Base-by-base conservation (phyloP, 2,888 invertebrate species). In the Ophion slaviceki region DNA sequence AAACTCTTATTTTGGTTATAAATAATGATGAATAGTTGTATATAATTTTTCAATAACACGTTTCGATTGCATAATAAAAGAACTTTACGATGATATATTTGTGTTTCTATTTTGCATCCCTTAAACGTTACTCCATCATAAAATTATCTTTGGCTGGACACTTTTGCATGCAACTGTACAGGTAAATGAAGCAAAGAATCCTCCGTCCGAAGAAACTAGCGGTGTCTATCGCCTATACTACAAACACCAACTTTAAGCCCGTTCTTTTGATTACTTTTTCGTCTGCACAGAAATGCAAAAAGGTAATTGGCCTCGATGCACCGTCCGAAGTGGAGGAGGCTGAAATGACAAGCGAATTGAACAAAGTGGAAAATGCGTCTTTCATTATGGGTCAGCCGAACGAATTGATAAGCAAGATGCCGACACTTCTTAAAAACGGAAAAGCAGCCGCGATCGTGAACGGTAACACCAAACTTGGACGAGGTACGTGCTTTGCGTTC, bases 241-340 rank as follows among this genome's bases (percentile, higher is more conserved):
- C 61, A 36, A 66, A 28, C 11, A 67, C 24, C 36, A 67, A 53
- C 24, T 32, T 17, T 32, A 53, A 28, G 57, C 24, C 53, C 72
- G 14, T 11, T n/a, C 10, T 10, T 28, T 36, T 68, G 57, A 32
- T 28, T 6, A 53, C 24, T 20, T n/a, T 61, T 59, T 47, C 59
- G 14, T 75, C 81, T 80, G 88, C 83, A 40, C 75, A 94, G 94
- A 92, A 92, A 93, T 93, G 92, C 80, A 89, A 91, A 75, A 90
- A 92, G 89, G 91, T 94, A 1, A 92, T 94, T 74, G 94, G 94
- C n/a, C 82, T 93, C 11, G 94, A 94, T 88, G 88, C 92, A 6
- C 91, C 91, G 20, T 92, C 92, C 32, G 94, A 94, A 88, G 90
- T 94, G 14, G 92, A 93, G 84, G 94, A 94, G 89, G 94, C 94